Evolutionary conservation across 2,797 vertebrate genomes (phyloP), one percentile per base, ranked within the genome.

Genomic region (Corythornis leucogaster): DNA sequence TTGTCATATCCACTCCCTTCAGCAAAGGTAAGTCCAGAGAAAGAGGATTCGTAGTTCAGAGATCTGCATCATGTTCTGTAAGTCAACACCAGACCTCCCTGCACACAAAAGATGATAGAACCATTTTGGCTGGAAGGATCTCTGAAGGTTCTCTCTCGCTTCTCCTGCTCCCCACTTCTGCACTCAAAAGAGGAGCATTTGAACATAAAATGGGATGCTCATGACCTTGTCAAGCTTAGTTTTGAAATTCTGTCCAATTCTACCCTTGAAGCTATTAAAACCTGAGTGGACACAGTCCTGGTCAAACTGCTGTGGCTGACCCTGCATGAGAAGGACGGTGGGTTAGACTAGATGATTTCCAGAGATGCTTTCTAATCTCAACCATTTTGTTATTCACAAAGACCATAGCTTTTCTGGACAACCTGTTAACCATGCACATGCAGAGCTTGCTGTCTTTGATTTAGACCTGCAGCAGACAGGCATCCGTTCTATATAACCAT

Each of bases 201-300:
- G 25, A 81, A 38, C 31, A n/a, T 20, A 11, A 0, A 12, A 0
- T 0, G 12, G 31, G n/a, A 64, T 35, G 35, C 38, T 69, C 63
- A 55, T 6, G 14, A 28, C 45, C 8, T 77, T 15, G 16, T 10
- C 45, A 67, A 50, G 30, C 31, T 63, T 20, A 46, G 14, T 31
- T 77, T 26, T 53, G 30, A 76, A 84, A 50, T 85, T 80, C 31
- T 58, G 25, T 38, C n/a, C 62, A 25, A 5, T 40, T 66, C 59
- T 25, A 61, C 14, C 50, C 70, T 43, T 68, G 45, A 33, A 68
- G 45, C 46, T 63, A 8, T 26, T 68, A 45, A 75, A 50, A 71
- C 22, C 66, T 51, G 35, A 38, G 50, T 6, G 18, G 18, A 31
- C 30, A 33, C 10, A 5, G 12, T 21, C 62, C 43, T 55, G 81